phyloP scores from a whole-genome alignment of 2,888 invertebrate species.

The Amblyjoppa proteus region DNA sequence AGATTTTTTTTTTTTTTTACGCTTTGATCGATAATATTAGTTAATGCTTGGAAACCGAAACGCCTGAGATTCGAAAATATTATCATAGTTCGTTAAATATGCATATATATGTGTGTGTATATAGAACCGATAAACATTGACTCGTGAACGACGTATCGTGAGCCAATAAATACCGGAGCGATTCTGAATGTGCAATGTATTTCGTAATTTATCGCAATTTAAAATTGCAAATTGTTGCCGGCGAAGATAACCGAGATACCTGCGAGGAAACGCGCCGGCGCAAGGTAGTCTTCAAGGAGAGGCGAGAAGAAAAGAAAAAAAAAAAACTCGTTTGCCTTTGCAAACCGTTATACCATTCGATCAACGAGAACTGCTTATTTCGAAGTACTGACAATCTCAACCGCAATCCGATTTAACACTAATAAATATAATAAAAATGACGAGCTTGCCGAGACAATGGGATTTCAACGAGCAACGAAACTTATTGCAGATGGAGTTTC shows the following conservation, averaged over 20 bases:
- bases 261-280: background rate
- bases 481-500: conserved; percentile 81
- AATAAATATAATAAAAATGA: background rate
- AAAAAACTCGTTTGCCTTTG: background rate
- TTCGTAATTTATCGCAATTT: background rate
- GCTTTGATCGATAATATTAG: background rate
- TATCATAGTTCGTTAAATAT: background rate
- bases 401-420: background rate
- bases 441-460: background rate
- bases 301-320: background rate
- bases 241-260: background rate
- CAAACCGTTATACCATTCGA: background rate
- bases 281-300: background rate
- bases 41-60: background rate
- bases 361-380: background rate
- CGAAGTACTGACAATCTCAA: background rate
- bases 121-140: background rate
- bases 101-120: background rate
- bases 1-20: background rate
- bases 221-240: background rate
- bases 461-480: background rate
- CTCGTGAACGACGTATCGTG: background rate
- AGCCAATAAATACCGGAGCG: background rate
- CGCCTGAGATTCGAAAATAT: background rate
- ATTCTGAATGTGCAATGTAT: background rate